phyloP scores from a whole-genome alignment of 37 sponge, comb jelly and placozoan genomes.

The Geodia barretti region DNA sequence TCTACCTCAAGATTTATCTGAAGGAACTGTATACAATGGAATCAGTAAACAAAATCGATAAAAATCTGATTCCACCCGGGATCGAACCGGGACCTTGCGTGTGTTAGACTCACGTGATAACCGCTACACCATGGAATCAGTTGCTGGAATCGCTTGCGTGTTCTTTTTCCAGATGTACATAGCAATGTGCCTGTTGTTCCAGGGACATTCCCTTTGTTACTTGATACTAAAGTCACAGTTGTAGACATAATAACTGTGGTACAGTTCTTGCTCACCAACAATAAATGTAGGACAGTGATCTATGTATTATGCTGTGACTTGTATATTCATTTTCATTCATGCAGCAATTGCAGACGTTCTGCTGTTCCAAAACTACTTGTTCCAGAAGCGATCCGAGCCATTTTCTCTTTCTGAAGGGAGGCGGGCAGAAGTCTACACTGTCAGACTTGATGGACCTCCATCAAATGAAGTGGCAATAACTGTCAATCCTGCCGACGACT shows the following conservation, averaged over 20 bases:
- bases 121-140: background rate
- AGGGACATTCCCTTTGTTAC: no score
- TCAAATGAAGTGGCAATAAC: conserved; percentile 29
- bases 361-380: conserved; percentile 35
- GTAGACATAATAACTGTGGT: no score
- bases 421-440: conserved; percentile 36
- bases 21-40: no score
- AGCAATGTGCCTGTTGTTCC: no score
- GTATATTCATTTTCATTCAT: no score
- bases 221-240: no score
- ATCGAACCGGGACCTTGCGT: background rate
- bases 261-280: no score
- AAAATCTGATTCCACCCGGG: background rate
- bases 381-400: conserved; percentile 53
- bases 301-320: no score
- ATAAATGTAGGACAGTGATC: no score
- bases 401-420: conserved; percentile 53
- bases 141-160: background rate
- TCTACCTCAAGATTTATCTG: no score
- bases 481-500: conserved; percentile 21
- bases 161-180: no score
- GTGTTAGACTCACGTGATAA: background rate
- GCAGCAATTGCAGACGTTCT: conserved; percentile 35
- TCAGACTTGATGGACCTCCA: conserved; percentile 58
- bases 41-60: no score